Conservation (phyloP, 2,113 vertebrate genomes). For the Bos javanicus region DNA sequence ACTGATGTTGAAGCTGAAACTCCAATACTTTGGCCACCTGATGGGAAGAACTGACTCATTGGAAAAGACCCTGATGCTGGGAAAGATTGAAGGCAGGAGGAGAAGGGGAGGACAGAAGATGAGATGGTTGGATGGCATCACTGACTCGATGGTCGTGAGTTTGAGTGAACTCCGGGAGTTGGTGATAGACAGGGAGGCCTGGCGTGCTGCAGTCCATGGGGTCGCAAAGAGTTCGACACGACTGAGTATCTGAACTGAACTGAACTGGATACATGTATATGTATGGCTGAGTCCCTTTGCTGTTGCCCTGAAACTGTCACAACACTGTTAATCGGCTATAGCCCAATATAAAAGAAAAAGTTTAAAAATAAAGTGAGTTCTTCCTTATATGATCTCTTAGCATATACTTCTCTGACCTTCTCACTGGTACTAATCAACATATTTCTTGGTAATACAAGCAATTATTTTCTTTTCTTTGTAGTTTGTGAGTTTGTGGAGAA, state of each 20-base stretch:
- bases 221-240: not conserved
- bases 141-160: not conserved
- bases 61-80: not conserved
- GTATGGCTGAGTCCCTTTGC: not conserved
- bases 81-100: not conserved
- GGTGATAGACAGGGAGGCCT: not conserved
- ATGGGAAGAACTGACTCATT: not conserved
- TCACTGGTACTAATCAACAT: not conserved
- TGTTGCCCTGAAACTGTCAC: not conserved
- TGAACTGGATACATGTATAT: not conserved
- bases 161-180: not conserved
- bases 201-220: not conserved
- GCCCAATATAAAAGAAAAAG: not conserved
- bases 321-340: not conserved
- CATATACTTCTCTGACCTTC: not conserved
- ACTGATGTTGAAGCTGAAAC: not conserved
- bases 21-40: not conserved
- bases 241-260: not conserved
- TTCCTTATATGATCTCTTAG: not conserved
- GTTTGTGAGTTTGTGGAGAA: not conserved
- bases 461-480: not conserved
- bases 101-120: accelerated
- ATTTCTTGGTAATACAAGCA: not conserved
- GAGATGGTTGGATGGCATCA: not conserved
- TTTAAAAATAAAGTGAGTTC: not conserved